Evolutionary conservation across 2,113 vertebrate genomes (phyloP).

Genomic region (Gallinago paraguaiae): DNA sequence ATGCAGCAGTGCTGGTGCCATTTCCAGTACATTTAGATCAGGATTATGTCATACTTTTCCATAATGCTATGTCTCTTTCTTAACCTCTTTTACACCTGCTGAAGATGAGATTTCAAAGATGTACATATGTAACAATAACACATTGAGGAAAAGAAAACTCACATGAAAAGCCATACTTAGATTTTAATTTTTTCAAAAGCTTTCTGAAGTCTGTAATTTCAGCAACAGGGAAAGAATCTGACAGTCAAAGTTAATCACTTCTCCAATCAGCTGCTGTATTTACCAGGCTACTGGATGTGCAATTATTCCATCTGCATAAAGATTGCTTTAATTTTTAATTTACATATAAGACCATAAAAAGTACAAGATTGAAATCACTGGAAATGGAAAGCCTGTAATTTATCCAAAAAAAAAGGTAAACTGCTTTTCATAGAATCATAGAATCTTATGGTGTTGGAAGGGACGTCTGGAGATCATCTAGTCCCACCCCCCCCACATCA

Average conservation of each 20-base stretch:
- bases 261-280: slow-evolving; percentile 34
- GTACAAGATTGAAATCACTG: background rate
- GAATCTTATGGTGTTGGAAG: no score
- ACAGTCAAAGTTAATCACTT: slow-evolving; percentile 34
- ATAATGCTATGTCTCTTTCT: background rate
- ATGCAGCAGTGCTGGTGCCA: background rate
- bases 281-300: background rate
- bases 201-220: slow-evolving; percentile 22
- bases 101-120: background rate
- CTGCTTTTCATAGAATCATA: background rate
- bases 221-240: background rate
- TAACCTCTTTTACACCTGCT: background rate
- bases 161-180: background rate
- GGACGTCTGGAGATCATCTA: no score
- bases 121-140: background rate
- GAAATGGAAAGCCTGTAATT: background rate
- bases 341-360: background rate
- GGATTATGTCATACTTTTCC: background rate
- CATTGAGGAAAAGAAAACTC: background rate
- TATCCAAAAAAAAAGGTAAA: background rate
- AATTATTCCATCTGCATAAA: slow-evolving; percentile 27
- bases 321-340: background rate
- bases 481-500: no score
- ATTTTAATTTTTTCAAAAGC: slow-evolving; percentile 17
- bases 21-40: background rate